These are phyloP conservation scores for Rhynchomys soricoides DNA, from an alignment of 2,113 vertebrate genomes.

Conservation along the genomic window DNA sequence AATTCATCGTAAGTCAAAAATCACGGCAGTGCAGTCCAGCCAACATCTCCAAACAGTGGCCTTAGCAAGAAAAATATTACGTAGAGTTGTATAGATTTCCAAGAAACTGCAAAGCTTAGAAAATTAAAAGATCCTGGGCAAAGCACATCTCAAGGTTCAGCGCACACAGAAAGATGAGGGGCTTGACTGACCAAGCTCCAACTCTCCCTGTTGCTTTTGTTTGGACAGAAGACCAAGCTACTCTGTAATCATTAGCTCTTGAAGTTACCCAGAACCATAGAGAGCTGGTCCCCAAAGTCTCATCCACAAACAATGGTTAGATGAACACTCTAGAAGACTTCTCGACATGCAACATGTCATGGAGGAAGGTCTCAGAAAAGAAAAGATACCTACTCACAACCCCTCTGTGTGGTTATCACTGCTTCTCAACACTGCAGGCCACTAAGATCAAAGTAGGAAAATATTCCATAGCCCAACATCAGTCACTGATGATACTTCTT, in stretches of 20 bases:
- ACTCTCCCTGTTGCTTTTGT: background rate
- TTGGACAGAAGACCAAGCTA: background rate
- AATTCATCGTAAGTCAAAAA: slow-evolving; percentile 11
- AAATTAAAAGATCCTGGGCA: slow-evolving; percentile 15
- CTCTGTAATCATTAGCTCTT: background rate
- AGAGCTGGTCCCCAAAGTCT: background rate
- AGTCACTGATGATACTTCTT: background rate
- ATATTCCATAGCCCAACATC: background rate
- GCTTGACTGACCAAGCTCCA: background rate
- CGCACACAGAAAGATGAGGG: slow-evolving; percentile 26
- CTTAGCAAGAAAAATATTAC: background rate
- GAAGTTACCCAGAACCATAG: background rate
- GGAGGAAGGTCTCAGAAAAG: background rate
- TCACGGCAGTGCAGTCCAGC: background rate
- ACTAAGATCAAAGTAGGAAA: slow-evolving; percentile 10
- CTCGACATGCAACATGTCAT: background rate
- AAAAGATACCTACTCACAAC: background rate
- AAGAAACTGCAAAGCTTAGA: slow-evolving; percentile 34
- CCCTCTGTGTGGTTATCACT: background rate
- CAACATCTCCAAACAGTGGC: background rate
- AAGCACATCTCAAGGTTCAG: background rate
- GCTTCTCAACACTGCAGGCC: background rate
- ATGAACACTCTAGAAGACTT: background rate
- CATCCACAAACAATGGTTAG: background rate
- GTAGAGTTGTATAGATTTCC: slow-evolving; percentile 15